Percentiles rank a stretch among this genome's conserved stretches.
phyloP scores from a whole-genome alignment of 2,113 vertebrate genomes.

The Tauraco erythrolophus region DNA sequence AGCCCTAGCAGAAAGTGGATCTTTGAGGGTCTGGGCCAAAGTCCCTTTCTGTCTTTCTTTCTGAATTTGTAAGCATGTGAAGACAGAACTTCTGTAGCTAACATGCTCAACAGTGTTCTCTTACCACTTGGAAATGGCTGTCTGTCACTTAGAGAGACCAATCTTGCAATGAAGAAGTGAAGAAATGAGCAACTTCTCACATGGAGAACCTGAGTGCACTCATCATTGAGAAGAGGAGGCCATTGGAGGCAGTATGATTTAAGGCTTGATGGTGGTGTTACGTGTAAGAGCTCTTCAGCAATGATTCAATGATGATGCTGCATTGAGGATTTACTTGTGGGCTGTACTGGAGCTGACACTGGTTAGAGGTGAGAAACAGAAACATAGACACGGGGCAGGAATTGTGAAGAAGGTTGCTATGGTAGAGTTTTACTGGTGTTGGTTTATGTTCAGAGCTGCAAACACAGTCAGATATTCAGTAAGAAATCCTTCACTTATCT shows the following conservation, averaged over 20 bases:
- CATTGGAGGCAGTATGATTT: not conserved
- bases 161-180: not conserved
- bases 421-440: not conserved
- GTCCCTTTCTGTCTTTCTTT: not conserved
- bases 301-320: not conserved
- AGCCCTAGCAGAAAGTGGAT: not conserved
- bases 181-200: not conserved
- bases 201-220: not conserved
- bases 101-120: not conserved
- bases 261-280: not conserved
- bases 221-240: not conserved
- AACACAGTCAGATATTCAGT: not conserved
- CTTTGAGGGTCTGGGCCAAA: not conserved
- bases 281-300: not conserved
- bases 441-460: not conserved
- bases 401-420: not conserved
- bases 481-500: not conserved
- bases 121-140: not conserved
- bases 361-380: not conserved
- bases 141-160: not conserved
- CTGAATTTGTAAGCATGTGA: not conserved
- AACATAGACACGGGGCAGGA: not conserved
- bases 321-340: not conserved
- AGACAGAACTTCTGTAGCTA: not conserved
- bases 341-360: not conserved